phyloP scores from a whole-genome alignment of 2,888 invertebrate genomes.

The Napeogenes sylphis region DNA sequence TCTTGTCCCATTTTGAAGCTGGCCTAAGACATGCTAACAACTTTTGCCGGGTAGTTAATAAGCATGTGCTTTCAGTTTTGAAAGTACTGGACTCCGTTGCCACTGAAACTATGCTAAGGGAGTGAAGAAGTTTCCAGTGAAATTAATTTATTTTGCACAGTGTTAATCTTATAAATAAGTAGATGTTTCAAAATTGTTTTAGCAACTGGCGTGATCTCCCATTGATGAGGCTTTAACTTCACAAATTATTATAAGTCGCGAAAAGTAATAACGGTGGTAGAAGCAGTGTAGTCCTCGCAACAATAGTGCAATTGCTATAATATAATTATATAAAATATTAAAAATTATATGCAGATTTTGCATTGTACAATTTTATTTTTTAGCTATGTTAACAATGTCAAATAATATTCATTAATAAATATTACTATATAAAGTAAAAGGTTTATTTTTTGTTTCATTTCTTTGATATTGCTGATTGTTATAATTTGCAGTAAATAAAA shows the following conservation, averaged over 20 bases:
- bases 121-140: slow-evolving; percentile 56
- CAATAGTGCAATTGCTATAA: slow-evolving; percentile 75
- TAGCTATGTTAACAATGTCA: slow-evolving; percentile 71
- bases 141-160: slow-evolving; percentile 69
- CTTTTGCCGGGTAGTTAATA: slow-evolving; percentile 53
- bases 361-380: slow-evolving; percentile 76
- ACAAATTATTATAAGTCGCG: slow-evolving; percentile 54
- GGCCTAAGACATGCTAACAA: slow-evolving; percentile 64
- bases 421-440: slow-evolving; percentile 69
- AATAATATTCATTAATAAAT: slow-evolving; percentile 73
- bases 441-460: slow-evolving; percentile 65
- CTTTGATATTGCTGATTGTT: slow-evolving; percentile 42
- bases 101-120: slow-evolving; percentile 45
- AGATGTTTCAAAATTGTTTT: slow-evolving; percentile 58
- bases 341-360: slow-evolving; percentile 73
- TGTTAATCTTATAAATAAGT: slow-evolving; percentile 67
- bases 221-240: slow-evolving; percentile 58
- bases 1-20: slow-evolving; percentile 44
- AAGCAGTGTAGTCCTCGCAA: slow-evolving; percentile 75
- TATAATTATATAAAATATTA: slow-evolving; percentile 53
- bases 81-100: slow-evolving; percentile 58
- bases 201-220: slow-evolving; percentile 62
- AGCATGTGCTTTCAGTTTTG: slow-evolving; percentile 47
- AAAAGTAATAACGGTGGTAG: slow-evolving; percentile 60
- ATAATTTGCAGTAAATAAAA: slow-evolving; percentile 39